These are phyloP conservation scores for Hirtodrosophila trivittata DNA, from an alignment of 2,888 invertebrate genomes.

Conservation along the genomic window DNA sequence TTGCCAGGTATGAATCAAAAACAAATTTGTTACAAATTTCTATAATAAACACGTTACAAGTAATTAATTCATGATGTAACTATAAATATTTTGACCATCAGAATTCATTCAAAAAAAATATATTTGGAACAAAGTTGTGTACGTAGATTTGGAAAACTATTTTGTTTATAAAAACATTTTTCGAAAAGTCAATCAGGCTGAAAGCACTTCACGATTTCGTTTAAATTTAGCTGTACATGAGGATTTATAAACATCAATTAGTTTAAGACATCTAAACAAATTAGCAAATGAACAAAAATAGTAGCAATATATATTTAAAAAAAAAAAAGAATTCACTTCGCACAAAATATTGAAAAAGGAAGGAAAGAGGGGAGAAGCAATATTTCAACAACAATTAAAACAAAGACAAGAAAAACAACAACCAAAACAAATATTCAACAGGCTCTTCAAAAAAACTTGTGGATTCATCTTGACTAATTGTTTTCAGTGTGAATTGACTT, in stretches of 20 bases:
- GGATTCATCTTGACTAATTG: constrained; percentile 74
- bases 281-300: constrained; percentile 44
- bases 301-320: constrained; percentile 6
- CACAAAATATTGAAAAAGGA: constrained; percentile 35
- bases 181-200: background rate
- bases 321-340: constrained; percentile 40
- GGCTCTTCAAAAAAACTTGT: constrained; percentile 54
- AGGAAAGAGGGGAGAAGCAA: constrained; percentile 24
- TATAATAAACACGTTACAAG: constrained; percentile 5
- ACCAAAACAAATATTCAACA: constrained; percentile 40
- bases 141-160: constrained; percentile 16
- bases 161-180: constrained; percentile 26
- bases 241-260: constrained; percentile 63
- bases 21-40: background rate
- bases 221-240: constrained; percentile 52
- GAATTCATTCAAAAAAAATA: background rate
- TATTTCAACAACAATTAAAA: constrained; percentile 39
- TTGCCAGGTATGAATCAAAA: constrained; percentile 85
- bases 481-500: constrained; percentile 38
- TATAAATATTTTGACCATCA: constrained; percentile 16
- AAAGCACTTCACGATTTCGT: constrained; percentile 18
- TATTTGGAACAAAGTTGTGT: constrained; percentile 9
- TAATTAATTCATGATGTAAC: constrained; percentile 9
- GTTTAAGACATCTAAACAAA: constrained; percentile 58
- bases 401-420: no score